These are phyloP conservation scores for Euglossa dilemma DNA, from an alignment of 1,140 invertebrate species.

Conservation along the genomic window DNA sequence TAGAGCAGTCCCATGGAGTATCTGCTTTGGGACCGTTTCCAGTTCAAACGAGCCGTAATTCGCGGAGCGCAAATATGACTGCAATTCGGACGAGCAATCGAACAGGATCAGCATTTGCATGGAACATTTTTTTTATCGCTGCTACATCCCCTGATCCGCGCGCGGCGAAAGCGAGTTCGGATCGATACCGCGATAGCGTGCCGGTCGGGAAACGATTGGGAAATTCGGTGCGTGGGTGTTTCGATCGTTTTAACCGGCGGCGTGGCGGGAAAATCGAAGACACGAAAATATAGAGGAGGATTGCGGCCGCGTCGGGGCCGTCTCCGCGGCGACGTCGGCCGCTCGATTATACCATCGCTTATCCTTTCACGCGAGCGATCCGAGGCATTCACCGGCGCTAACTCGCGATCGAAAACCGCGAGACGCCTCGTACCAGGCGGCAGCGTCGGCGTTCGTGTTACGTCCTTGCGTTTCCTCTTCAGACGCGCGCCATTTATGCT, in stretches of 20 bases:
- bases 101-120: background rate
- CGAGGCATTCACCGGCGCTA: background rate
- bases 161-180: background rate
- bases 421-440: background rate
- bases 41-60: background rate
- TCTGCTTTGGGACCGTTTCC: background rate
- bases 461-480: background rate
- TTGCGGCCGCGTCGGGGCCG: background rate
- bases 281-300: background rate
- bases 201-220: background rate
- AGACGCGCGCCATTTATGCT: background rate
- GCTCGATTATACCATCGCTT: background rate
- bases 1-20: too few relatives aligned
- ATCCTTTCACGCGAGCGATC: background rate
- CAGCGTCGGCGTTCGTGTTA: background rate
- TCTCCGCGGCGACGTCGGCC: too few relatives aligned
- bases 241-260: background rate
- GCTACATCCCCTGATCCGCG: background rate
- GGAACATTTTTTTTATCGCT: background rate
- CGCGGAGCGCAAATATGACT: background rate
- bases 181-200: conserved; percentile 15
- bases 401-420: background rate
- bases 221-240: background rate
- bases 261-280: conserved; percentile 6
- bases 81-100: background rate